Conservation (phyloP, 2,797 vertebrate genomes). For the Cossypha polioptera region DNA sequence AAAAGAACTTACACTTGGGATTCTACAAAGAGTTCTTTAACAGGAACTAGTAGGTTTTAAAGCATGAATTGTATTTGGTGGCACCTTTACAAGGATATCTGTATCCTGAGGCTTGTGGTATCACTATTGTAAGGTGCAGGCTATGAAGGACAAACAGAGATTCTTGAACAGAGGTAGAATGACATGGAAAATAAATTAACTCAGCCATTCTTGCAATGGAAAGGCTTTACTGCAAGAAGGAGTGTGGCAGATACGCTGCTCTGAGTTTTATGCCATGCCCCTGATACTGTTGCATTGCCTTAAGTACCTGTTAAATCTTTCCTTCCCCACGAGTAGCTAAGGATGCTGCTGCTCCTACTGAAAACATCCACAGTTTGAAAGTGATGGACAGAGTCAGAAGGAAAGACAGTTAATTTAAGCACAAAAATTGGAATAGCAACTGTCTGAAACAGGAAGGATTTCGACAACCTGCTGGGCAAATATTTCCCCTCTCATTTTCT, state of each 20-base stretch:
- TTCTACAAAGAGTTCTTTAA: background rate
- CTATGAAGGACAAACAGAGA: background rate
- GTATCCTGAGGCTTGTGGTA: background rate
- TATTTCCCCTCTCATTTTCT: background rate
- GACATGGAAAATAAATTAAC: background rate
- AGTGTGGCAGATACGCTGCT: background rate
- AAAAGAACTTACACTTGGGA: background rate
- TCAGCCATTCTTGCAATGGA: background rate
- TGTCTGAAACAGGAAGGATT: background rate
- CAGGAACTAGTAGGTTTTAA: background rate
- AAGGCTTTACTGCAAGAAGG: background rate
- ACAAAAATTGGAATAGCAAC: background rate
- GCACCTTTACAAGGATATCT: background rate
- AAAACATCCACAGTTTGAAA: background rate
- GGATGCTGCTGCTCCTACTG: background rate
- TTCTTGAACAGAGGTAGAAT: background rate
- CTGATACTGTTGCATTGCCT: background rate
- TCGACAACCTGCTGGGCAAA: background rate
- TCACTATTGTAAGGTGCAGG: background rate
- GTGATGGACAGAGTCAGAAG: background rate
- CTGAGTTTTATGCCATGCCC: background rate
- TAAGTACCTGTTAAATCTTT: background rate
- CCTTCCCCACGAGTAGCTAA: background rate
- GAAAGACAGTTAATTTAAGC: background rate
- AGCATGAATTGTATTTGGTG: background rate